Percentiles rank a stretch among this genome's conserved stretches.
Conservation (phyloP, 2,113 vertebrate genomes). For the Myotis lucifugus region DNA sequence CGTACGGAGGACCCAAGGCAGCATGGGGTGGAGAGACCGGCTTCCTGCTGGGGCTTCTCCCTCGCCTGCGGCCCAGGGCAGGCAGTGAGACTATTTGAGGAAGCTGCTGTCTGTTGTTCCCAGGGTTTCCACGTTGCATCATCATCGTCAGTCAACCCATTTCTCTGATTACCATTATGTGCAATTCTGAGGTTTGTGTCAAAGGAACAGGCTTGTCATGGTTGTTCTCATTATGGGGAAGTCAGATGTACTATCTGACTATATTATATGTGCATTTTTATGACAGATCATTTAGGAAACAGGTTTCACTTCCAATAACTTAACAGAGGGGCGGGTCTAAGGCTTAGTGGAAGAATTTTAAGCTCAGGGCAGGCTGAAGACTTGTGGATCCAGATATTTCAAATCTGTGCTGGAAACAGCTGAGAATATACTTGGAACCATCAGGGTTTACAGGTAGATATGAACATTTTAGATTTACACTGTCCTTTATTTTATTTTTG, state of each 20-base stretch:
- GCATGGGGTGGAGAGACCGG: fast-evolving
- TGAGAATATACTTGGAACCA: neutral
- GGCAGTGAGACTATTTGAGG: neutral
- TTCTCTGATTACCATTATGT: neutral
- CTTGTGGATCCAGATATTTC: neutral
- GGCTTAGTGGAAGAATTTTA: neutral
- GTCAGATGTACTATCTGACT: neutral
- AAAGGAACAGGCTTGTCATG: conserved; percentile 16
- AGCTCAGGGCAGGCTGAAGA: neutral
- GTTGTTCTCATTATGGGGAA: neutral
- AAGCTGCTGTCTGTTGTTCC: neutral
- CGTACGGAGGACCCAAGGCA: neutral
- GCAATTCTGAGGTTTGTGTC: conserved; percentile 53
- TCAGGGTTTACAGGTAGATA: neutral
- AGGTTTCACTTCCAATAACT: neutral
- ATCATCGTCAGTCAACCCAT: neutral
- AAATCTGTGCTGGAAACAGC: neutral
- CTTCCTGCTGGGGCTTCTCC: neutral
- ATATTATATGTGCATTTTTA: conserved; percentile 8
- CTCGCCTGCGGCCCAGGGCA: neutral
- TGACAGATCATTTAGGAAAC: conserved; percentile 41
- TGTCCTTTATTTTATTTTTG: conserved; percentile 42
- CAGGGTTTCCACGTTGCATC: neutral
- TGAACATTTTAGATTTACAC: neutral
- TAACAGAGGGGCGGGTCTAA: neutral